Percentiles rank a stretch among this genome's conserved stretches.
Conservation (phyloP, 2,888 invertebrate species). For the Drosophila sordidula region DNA sequence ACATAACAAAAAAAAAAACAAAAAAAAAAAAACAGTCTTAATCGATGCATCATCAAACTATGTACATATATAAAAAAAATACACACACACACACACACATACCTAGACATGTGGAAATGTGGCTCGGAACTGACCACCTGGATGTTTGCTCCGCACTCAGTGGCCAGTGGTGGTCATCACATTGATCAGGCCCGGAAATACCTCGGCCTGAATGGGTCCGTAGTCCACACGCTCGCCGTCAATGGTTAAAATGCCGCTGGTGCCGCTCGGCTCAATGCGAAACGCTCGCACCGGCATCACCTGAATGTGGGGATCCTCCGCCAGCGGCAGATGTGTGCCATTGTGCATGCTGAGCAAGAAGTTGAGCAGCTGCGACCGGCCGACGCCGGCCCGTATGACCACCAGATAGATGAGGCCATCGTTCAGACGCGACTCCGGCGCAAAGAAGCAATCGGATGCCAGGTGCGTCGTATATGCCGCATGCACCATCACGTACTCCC, state of each 20-base stretch:
- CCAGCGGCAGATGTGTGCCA: slow-evolving; percentile 92
- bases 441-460: slow-evolving; percentile 93
- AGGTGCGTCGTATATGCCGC: slow-evolving; percentile 95
- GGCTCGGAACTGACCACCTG: not conserved
- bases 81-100: slow-evolving; percentile 4
- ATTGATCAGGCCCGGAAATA: slow-evolving; percentile 90
- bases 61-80: not conserved
- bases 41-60: slow-evolving; percentile 23
- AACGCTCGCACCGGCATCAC: slow-evolving; percentile 96
- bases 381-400: slow-evolving; percentile 91
- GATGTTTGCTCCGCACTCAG: slow-evolving; percentile 13
- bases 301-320: slow-evolving; percentile 89
- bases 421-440: slow-evolving; percentile 93
- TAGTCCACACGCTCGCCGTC: slow-evolving; percentile 97
- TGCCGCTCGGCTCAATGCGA: slow-evolving; percentile 92
- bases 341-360: slow-evolving; percentile 92
- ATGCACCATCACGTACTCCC: slow-evolving; percentile 92
- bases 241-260: slow-evolving; percentile 92
- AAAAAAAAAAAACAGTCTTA: slow-evolving; percentile 42
- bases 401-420: slow-evolving; percentile 97
- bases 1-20: slow-evolving; percentile 7
- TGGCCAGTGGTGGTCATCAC: slow-evolving; percentile 88
- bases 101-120: not conserved
- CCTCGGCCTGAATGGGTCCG: slow-evolving; percentile 95
- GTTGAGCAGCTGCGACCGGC: slow-evolving; percentile 91